Evolutionary conservation across 2,113 vertebrate species (phyloP), one percentile per base, ranked within the genome.

Genomic region (Lethenteron camtschaticum): DNA sequence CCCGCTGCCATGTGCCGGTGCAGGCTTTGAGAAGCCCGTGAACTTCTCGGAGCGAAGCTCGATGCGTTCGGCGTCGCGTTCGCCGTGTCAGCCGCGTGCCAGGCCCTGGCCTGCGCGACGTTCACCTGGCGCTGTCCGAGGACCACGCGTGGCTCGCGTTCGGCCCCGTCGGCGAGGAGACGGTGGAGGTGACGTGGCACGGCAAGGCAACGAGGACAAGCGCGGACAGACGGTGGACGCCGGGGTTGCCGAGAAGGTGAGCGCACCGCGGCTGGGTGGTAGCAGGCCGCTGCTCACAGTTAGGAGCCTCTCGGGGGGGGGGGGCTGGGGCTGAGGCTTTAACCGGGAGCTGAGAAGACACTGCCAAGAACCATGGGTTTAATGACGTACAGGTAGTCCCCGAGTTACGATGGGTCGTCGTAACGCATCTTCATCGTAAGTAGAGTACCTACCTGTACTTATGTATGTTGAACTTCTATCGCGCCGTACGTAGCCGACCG

Each of bases 21-120:
- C 63, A 66, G 63, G 63, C 63, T 66, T 66, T 66, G 63, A 66
- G 63, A 66, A n/a, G 63, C 63, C 63, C 10, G n/a, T 66, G 63
- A 66, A 66, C 10, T n/a, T 66, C 10, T 66, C 63, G 20, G 63
- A n/a, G 20, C 63, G n/a, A 66, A 66, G 3, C 63, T 66, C 20
- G 63, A 66, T 10, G 63, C 63, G 8, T 66, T 66, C 10, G 63
- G 63, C 20, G 63, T 66, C n/a, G 63, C 63, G n/a, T 66, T 66
- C 63, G n/a, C 63, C 8, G 63, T 66, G 63, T n/a, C 20, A 10
- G 63, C 63, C 20, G 63, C 63, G 20, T 66, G 63, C 63, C 63
- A 66, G 63, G 63, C 20, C n/a, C 63, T 66, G 63, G 63, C 63
- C 63, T 66, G n/a, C 20, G n/a, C 9, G 63, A 66, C 20, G 63